Evolutionary conservation across 2,888 invertebrate genomes (phyloP), one percentile per base, ranked within the genome.

Genomic region (Caenorhabditis japonica): DNA sequence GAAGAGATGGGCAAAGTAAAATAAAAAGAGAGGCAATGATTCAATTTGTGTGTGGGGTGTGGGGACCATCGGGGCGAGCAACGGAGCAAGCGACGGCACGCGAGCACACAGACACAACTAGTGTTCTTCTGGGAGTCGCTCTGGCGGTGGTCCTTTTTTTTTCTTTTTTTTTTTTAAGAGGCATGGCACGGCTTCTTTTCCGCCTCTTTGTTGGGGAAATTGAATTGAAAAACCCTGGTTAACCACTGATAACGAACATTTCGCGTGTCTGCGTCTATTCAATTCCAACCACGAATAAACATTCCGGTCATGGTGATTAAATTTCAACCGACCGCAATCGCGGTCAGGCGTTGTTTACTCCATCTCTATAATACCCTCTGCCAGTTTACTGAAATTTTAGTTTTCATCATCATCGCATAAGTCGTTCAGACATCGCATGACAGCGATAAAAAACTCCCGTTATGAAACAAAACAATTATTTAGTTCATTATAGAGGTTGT

Each of bases 21-120:
- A 55, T 46, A 60, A 55, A 69, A 41, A 33, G 46, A 66, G 30
- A 49, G 47, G 53, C 60, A 69, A 69, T 69, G 69, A 69, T 69
- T 69, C 69, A 60, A 69, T 69, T 69, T 69, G 69, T 55, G 41
- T 33, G n/a, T 60, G 58, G 36, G 41, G 33, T 44, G 25, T 27
- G 46, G 49, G n/a, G 64, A 49, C 56, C 47, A 52, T 38, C 52
- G 53, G 47, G 17, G 41, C n/a, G 17, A 41, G 27, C 33, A 33
- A 30, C 8, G n/a, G 23, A 49, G 21, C 25, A 8, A 23, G n/a
- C 36, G 33, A 47, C 39, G 53, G 33, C 15, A 27, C 27, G 30
- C 39, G 41, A 39, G 41, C 41, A 41, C 38, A 34, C n/a, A 15
- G 5, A 5, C 33, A 34, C 38, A 60, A 49, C 41, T 30, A 34